Conservation (phyloP, 1,140 invertebrate genomes). For the Globodera rostochiensis region DNA sequence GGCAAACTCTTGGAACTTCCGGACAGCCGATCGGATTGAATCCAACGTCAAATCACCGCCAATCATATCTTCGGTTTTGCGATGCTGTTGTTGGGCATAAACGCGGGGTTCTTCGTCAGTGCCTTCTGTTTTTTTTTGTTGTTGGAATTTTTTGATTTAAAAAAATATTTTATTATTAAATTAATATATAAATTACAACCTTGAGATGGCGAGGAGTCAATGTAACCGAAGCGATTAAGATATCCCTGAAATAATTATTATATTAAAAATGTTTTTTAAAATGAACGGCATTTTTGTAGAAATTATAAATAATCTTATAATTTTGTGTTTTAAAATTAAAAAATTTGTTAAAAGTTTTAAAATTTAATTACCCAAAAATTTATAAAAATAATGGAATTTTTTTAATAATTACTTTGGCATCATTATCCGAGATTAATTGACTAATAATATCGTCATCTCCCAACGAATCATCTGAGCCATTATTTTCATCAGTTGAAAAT, state of each 20-base stretch:
- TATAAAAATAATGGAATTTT: no score
- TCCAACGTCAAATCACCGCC: conserved; percentile 14
- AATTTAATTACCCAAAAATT: no score
- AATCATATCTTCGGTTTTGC: conserved; percentile 7
- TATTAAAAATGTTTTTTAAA: neutral
- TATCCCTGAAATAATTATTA: conserved; percentile 53
- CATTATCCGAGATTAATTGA: conserved; percentile 51
- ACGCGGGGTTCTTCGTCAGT: neutral
- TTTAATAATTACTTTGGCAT: conserved; percentile 51
- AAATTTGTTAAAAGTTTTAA: neutral
- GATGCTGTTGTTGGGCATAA: neutral
- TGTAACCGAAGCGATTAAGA: conserved; percentile 62
- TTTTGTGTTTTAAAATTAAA: neutral
- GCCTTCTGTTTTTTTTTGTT: neutral
- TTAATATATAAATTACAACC: neutral
- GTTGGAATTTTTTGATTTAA: conserved; percentile 20
- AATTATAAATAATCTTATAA: neutral
- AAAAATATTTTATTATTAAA: neutral
- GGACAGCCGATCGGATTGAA: conserved; percentile 19
- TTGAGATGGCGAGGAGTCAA: conserved; percentile 34
- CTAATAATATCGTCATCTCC: conserved; percentile 3
- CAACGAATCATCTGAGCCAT: neutral
- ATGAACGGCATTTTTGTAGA: no score
- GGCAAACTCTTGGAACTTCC: conserved; percentile 65
- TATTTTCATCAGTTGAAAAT: neutral